Conservation (phyloP, 2,113 vertebrate genomes). For the Ophiodon elongatus region DNA sequence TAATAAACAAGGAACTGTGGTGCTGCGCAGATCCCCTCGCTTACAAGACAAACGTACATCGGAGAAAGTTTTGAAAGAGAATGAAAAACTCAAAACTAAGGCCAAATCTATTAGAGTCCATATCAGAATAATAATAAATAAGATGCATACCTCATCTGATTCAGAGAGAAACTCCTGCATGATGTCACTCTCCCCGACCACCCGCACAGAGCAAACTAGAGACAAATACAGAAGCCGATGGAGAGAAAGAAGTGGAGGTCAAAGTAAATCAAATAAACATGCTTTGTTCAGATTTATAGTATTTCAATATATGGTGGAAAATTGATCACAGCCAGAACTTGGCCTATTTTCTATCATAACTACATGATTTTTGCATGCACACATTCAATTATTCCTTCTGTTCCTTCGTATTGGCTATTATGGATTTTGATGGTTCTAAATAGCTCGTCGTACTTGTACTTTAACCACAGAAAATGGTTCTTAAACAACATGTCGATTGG, state of each 20-base stretch:
- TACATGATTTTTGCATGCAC: neutral
- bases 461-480: conserved; percentile 5
- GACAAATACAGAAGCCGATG: conserved; percentile 13
- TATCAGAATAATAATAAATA: neutral
- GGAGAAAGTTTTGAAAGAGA: neutral
- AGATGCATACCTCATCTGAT: conserved; percentile 92
- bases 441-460: neutral
- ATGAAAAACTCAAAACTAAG: neutral
- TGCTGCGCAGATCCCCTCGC: neutral
- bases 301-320: neutral
- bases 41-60: neutral
- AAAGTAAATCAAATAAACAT: conserved; percentile 38
- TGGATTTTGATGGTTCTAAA: neutral
- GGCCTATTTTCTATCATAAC: neutral
- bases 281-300: conserved; percentile 11
- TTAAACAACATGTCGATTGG: neutral
- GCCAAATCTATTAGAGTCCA: neutral
- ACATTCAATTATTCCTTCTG: neutral
- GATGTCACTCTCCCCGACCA: conserved; percentile 97
- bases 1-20: neutral
- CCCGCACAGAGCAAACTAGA: conserved; percentile 94
- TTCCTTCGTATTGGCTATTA: neutral
- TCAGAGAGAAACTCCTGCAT: conserved; percentile 99
- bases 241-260: neutral
- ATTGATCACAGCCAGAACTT: neutral